Conservation (phyloP, 2,797 vertebrate genomes). For the Gorsachius magnificus region DNA sequence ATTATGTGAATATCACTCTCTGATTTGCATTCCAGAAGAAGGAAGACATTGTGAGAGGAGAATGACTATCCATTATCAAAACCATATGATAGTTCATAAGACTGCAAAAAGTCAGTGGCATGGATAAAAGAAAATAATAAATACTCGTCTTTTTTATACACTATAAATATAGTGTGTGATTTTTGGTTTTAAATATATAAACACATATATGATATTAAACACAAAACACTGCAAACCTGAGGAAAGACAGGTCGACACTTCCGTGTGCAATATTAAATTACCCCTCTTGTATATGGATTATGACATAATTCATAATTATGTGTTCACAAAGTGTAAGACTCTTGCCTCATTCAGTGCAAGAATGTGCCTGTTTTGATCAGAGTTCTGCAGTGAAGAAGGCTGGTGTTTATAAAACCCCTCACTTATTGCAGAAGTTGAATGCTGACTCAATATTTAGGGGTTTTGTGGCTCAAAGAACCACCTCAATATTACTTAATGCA, state of each 20-base stretch:
- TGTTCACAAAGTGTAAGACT: not conserved
- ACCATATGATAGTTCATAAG: not conserved
- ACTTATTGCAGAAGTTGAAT: not conserved
- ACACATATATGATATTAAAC: not conserved
- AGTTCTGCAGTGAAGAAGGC: not conserved
- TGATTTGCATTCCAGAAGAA: not conserved
- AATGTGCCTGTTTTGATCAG: not conserved
- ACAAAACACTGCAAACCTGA: not conserved
- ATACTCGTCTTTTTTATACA: not conserved
- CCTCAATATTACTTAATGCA: not conserved
- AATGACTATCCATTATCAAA: not conserved
- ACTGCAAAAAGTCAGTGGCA: not conserved
- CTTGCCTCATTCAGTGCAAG: not conserved
- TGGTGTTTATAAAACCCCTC: not conserved
- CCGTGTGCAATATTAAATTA: not conserved
- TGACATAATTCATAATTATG: not conserved
- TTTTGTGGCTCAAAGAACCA: not conserved
- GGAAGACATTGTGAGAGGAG: not conserved
- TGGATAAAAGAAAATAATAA: not conserved
- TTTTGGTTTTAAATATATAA: not conserved
- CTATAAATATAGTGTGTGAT: accelerated
- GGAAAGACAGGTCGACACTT: not conserved
- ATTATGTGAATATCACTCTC: not conserved
- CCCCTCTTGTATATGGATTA: not conserved
- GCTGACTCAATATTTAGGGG: not conserved